Percentiles rank a stretch among this genome's conserved stretches.
phyloP scores from a whole-genome alignment of 1,140 invertebrate species.

The Drosophila nebulosa region DNA sequence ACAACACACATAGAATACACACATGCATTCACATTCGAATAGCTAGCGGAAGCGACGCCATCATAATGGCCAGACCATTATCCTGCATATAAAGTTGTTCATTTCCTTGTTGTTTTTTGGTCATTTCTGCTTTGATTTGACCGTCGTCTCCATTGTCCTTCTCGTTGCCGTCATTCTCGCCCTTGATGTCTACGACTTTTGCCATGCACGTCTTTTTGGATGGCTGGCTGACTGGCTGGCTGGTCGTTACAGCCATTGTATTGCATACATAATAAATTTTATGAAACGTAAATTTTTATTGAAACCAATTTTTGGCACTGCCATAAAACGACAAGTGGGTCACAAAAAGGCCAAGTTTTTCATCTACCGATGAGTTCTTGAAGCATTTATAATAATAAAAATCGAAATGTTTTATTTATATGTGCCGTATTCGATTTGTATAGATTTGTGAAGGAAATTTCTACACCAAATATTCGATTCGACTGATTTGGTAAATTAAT shows the following conservation, averaged over 20 bases:
- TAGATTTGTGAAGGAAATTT: slow-evolving; percentile 12
- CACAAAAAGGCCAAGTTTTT: slow-evolving; percentile 34
- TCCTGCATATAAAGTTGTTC: slow-evolving; percentile 78
- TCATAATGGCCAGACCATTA: slow-evolving; percentile 71
- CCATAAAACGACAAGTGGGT: slow-evolving; percentile 60
- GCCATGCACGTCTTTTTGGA: background rate
- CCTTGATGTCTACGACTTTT: slow-evolving; percentile 14
- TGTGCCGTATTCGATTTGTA: slow-evolving; percentile 47
- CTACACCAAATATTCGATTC: background rate
- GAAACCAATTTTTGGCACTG: slow-evolving; percentile 75
- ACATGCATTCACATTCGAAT: background rate
- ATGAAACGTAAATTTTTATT: slow-evolving; percentile 79
- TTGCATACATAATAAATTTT: slow-evolving; percentile 79
- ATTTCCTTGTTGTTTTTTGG: slow-evolving; percentile 61
- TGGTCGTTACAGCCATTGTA: slow-evolving; percentile 50
- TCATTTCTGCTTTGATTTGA: slow-evolving; percentile 65
- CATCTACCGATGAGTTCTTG: slow-evolving; percentile 9
- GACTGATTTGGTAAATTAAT: slow-evolving; percentile 33
- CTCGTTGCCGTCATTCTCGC: slow-evolving; percentile 2
- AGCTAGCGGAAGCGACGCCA: slow-evolving; percentile 35
- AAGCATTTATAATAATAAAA: slow-evolving; percentile 50
- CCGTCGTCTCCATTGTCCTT: slow-evolving; percentile 23
- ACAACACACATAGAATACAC: background rate
- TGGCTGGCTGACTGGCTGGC: background rate
- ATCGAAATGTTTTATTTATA: slow-evolving; percentile 70